Evolutionary conservation across 2,888 invertebrate genomes (phyloP), one percentile per base, ranked within the genome.

Genomic region (Syrista parreyssii): DNA sequence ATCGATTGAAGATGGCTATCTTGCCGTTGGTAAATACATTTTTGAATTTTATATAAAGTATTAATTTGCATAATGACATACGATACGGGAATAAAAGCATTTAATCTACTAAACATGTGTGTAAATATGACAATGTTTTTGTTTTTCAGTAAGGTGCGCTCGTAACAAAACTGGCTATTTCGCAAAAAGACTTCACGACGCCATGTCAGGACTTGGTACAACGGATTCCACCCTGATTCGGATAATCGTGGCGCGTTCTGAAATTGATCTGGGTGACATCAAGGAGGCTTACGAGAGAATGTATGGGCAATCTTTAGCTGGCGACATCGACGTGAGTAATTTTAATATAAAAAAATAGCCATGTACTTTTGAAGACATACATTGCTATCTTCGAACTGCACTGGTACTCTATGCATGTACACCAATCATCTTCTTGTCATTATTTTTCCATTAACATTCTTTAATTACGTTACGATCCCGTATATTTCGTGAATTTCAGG

Each of bases 121-220:
- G 6, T 40, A 40, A 32, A 69, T 69, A 69, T 69, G 11, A 69
- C 15, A 69, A 69, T 30, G 12, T 31, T 74, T 30, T n/a, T 68
- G 36, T 40, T 55, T 12, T 74, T 23, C 89, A 95, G 96, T 96
- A 79, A 95, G 95, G 91, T 95, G 96, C 83, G 96, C 96, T 1
- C 94, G 95, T 88, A 96, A 97, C 91, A 95, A 96, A 91, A 94
- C 96, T 1, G 93, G 94, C 32, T 98, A 96, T 93, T 98, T 97
- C 92, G 98, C 98, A 0, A 95, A 96, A 88, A 94, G 96, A 73
- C 93, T 98, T 75, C 95, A 97, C 92, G 95, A 96, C 89, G 95
- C 96, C 35, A 97, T 98, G 97, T 95, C 95, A 88, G 98, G 98
- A 11, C 92, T 96, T 86, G 98, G 98, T 80, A 98, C 98, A 12